These are phyloP conservation scores for Neoniphon sammara DNA, from an alignment of 2,797 vertebrate genomes.

Conservation along the genomic window DNA sequence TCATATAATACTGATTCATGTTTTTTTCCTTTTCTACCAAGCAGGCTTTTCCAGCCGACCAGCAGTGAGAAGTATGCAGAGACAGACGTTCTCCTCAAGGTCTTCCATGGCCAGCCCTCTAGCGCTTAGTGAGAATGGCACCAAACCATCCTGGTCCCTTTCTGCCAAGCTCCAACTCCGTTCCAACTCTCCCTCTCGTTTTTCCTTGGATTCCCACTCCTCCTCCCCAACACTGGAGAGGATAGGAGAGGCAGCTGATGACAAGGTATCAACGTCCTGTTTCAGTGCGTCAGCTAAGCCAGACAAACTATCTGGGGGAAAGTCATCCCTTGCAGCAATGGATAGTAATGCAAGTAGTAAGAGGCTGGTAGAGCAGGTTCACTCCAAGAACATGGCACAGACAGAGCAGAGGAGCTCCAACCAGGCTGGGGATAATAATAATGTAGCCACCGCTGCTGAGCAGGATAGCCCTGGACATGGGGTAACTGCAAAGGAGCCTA, in stretches of 20 bases:
- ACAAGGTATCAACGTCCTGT: constrained; percentile 87
- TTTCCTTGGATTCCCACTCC: constrained; percentile 94
- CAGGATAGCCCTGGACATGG: constrained; percentile 85
- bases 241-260: constrained; percentile 92
- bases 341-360: constrained; percentile 82
- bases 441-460: constrained; percentile 85
- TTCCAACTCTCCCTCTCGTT: constrained; percentile 93
- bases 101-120: constrained; percentile 96
- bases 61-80: constrained; percentile 93
- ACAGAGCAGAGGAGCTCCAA: constrained; percentile 79
- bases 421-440: constrained; percentile 90
- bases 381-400: constrained; percentile 79
- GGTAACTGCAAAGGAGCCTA: constrained; percentile 86
- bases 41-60: constrained; percentile 92
- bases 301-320: constrained; percentile 82
- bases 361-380: constrained; percentile 82
- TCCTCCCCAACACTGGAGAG: constrained; percentile 90
- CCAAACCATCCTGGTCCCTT: constrained; percentile 92
- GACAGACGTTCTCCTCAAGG: constrained; percentile 92
- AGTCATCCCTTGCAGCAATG: constrained; percentile 79
- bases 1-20: background rate
- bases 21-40: constrained; percentile 55
- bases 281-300: constrained; percentile 85
- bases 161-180: constrained; percentile 94
- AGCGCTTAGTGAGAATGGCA: constrained; percentile 90